Conservation (phyloP, 2,888 invertebrate genomes). For the Volucella bombylans region DNA sequence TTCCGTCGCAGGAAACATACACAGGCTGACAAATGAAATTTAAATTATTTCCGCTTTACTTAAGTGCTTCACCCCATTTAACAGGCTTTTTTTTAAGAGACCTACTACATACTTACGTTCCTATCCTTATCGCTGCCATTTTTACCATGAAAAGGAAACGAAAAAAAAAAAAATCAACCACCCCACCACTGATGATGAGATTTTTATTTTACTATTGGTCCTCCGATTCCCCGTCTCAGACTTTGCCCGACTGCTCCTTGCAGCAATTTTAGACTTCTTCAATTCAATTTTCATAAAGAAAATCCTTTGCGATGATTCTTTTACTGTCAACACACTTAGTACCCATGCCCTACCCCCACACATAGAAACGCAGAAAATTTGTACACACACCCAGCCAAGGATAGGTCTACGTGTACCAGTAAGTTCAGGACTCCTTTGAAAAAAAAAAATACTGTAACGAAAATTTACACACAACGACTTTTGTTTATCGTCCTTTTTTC, state of each 20-base stretch:
- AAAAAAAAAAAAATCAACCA: slow-evolving; percentile 13
- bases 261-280: slow-evolving; percentile 28
- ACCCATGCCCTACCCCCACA: background rate
- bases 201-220: slow-evolving; percentile 57
- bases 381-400: background rate
- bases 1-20: slow-evolving; percentile 23
- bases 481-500: slow-evolving; percentile 34
- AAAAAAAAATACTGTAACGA: slow-evolving; percentile 10
- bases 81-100: slow-evolving; percentile 37
- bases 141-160: background rate
- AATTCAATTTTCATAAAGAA: slow-evolving; percentile 65
- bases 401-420: slow-evolving; percentile 4
- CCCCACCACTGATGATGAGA: slow-evolving; percentile 58
- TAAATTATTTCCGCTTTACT: slow-evolving; percentile 68
- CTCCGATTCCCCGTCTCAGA: slow-evolving; percentile 1
- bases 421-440: slow-evolving; percentile 24
- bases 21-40: slow-evolving; percentile 63
- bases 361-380: background rate
- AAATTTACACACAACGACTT: slow-evolving; percentile 48
- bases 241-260: background rate
- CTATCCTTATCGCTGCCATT: slow-evolving; percentile 21
- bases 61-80: slow-evolving; percentile 64
- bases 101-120: slow-evolving; percentile 13
- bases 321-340: slow-evolving; percentile 49
- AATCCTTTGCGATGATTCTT: slow-evolving; percentile 53